Conservation (phyloP, 2,113 vertebrate species). For the Eulemur macaco region DNA sequence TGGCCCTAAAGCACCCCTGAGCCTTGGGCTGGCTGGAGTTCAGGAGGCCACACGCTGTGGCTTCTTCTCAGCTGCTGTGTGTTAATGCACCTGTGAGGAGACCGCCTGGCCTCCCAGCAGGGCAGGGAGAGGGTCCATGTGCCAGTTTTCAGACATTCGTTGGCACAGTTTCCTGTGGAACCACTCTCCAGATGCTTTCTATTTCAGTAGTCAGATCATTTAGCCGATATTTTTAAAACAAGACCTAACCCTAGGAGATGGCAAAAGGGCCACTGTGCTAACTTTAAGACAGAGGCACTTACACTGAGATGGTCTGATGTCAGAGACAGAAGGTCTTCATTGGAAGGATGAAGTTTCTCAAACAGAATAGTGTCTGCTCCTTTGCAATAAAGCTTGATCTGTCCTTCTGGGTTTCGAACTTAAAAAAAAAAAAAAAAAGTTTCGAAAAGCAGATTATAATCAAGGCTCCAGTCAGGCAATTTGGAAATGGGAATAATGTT, state of each 20-base stretch:
- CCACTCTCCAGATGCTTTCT: not conserved
- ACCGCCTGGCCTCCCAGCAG: not conserved
- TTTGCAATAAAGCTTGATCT: slow-evolving; percentile 84
- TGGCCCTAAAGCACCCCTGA: not conserved
- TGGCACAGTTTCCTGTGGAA: not conserved
- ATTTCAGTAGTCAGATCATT: slow-evolving; percentile 30
- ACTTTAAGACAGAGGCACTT: slow-evolving; percentile 51
- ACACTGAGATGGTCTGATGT: slow-evolving; percentile 81
- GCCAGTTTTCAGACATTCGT: not conserved
- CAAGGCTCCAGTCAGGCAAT: not conserved
- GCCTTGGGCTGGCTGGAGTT: not conserved
- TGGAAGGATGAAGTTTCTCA: slow-evolving; percentile 83
- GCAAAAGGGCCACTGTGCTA: not conserved
- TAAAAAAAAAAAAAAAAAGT: slow-evolving; percentile 67
- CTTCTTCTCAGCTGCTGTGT: not conserved
- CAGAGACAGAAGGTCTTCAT: slow-evolving; percentile 73
- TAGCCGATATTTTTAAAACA: slow-evolving; percentile 8
- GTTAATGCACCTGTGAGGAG: not conserved
- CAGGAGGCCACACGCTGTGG: not conserved
- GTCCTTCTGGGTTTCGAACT: slow-evolving; percentile 82
- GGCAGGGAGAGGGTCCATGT: not conserved
- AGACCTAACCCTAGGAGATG: not conserved
- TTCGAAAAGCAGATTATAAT: slow-evolving; percentile 8
- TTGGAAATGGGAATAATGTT: not conserved
- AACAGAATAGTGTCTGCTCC: slow-evolving; percentile 82